phyloP scores from a whole-genome alignment of 2,113 vertebrate genomes.

The Heterotilapia buettikoferi region DNA sequence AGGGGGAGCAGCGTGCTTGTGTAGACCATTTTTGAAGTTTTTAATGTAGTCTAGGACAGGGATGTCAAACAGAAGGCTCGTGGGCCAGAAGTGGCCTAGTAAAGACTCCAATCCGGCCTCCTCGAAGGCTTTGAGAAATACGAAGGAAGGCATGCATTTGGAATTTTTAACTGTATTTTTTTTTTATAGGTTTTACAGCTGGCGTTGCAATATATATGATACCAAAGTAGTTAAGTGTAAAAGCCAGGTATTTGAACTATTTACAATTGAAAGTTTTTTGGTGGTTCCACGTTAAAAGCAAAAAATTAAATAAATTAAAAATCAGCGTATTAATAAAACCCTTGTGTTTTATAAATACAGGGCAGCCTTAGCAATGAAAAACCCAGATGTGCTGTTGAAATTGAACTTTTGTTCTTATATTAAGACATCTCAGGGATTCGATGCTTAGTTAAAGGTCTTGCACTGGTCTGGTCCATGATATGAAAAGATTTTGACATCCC shows the following conservation, averaged over 20 bases:
- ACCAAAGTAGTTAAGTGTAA: background rate
- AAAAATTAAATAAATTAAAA: background rate
- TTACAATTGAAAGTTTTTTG: background rate
- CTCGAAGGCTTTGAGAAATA: background rate
- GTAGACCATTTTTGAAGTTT: background rate
- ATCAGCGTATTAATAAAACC: background rate
- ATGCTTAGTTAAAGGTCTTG: background rate
- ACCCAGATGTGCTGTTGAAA: background rate
- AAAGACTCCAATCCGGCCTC: background rate
- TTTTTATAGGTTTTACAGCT: background rate
- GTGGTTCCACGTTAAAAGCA: fast-evolving
- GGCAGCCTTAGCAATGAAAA: background rate
- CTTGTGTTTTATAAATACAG: background rate
- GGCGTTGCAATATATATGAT: fast-evolving
- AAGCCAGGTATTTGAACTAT: background rate
- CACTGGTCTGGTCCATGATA: background rate
- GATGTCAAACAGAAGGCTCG: background rate
- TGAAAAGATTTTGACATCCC: background rate
- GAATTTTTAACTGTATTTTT: background rate
- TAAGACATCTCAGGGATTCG: fast-evolving
- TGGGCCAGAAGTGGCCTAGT: background rate
- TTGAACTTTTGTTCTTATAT: background rate
- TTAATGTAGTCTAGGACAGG: background rate
- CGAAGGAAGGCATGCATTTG: fast-evolving
- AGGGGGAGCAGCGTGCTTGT: background rate